Percentiles rank a stretch among this genome's conserved stretches.
phyloP scores from a whole-genome alignment of 1,140 invertebrate genomes.

The Archegozetes longisetosus region DNA sequence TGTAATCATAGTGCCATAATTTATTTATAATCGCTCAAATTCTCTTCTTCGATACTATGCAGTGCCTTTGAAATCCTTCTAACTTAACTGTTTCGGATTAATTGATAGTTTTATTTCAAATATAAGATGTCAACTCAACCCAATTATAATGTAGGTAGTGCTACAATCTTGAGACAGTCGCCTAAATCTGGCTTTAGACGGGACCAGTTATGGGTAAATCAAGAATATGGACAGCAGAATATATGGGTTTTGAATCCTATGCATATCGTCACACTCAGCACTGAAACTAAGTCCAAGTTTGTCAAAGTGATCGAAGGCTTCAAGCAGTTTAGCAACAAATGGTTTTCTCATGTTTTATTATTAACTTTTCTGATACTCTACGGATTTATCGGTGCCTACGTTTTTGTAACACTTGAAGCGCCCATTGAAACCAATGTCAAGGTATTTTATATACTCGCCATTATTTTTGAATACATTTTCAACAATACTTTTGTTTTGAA shows the following conservation, averaged over 20 bases:
- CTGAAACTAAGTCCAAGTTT: constrained; percentile 20
- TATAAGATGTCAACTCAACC: no score
- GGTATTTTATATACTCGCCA: constrained; percentile 31
- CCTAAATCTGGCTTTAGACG: constrained; percentile 5
- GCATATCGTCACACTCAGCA: constrained; percentile 23
- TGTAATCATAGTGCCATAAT: no score
- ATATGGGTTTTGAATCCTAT: constrained; percentile 21
- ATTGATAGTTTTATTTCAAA: no score
- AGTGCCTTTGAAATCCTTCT: no score
- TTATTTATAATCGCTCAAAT: no score
- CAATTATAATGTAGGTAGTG: background rate
- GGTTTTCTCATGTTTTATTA: constrained; percentile 75
- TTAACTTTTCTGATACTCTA: constrained; percentile 55
- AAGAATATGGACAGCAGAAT: background rate
- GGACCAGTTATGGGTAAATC: background rate
- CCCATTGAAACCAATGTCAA: constrained; percentile 33
- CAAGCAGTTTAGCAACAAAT: constrained; percentile 53
- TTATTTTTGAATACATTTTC: constrained; percentile 76
- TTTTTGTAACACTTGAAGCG: constrained; percentile 54
- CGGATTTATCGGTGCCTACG: constrained; percentile 53
- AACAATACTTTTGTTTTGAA: background rate
- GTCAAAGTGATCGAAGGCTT: constrained; percentile 21
- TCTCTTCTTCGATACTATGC: no score
- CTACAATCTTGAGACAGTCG: no score
- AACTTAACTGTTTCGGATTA: no score